Evolutionary conservation across 2,888 invertebrate species (phyloP).

Genomic region (Ochropacha duplaris): DNA sequence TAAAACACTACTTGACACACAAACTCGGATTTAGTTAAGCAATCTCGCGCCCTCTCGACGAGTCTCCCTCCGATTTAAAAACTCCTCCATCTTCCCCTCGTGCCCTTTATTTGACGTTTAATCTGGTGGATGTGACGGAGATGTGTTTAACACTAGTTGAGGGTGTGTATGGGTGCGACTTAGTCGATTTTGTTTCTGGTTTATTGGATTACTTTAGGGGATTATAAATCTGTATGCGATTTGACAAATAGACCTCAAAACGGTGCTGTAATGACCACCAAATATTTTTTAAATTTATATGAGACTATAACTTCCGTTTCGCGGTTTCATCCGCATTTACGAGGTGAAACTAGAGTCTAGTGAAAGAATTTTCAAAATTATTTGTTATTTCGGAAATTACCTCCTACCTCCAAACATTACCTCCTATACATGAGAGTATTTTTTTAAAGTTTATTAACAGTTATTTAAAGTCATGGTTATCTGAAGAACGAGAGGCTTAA

Average conservation of each 20-base stretch:
- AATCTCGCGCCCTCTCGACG: constrained; percentile 31
- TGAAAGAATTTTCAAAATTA: no score
- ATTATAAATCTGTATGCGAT: not conserved
- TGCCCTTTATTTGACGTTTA: constrained; percentile 57
- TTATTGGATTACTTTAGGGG: constrained; percentile 41
- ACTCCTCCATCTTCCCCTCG: constrained; percentile 52
- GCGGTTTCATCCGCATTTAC: no score
- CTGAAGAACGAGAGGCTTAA: not conserved
- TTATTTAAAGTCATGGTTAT: not conserved
- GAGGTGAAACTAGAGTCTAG: no score
- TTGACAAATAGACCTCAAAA: not conserved
- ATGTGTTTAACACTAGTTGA: constrained; percentile 32
- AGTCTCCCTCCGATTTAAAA: constrained; percentile 54
- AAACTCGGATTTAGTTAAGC: constrained; percentile 34
- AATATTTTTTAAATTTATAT: no score
- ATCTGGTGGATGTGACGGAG: constrained; percentile 67
- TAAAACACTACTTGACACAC: constrained; percentile 52
- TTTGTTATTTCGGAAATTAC: no score
- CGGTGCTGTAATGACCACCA: not conserved
- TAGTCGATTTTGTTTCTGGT: constrained; percentile 47
- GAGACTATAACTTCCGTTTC: no score
- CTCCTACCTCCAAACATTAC: no score
- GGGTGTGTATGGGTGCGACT: constrained; percentile 32
- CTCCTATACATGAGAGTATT: no score
- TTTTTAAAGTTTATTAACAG: not conserved